Base-by-base conservation (phyloP, 2,888 invertebrate species). In the Sarcophaga subvicina region DNA sequence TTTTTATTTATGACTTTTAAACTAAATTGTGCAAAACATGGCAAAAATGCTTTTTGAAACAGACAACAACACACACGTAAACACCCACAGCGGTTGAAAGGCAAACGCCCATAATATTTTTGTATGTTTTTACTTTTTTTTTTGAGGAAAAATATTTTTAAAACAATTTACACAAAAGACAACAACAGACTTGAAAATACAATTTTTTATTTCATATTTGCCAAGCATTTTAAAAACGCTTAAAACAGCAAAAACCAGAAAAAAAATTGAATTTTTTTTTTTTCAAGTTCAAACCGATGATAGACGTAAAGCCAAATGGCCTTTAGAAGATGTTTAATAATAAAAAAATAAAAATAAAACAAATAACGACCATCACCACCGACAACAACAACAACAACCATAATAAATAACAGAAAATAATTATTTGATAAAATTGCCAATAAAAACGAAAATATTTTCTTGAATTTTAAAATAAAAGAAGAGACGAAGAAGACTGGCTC, bases 11-110 rank as follows among this genome's bases (percentile, higher is more conserved):
- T 71, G 79, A 49, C 70, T n/a, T 59, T 63, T 63, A 63, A 71
- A 64, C 63, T 79, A 79, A 79, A 79, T 79, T 79, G 79, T 70
- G 64, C 79, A 79, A 79, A 79, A 79, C 71, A 79, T 60, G 17
- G 22, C 69, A 69, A 76, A 66, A 49, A 77, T 20, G 17, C 10
- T 20, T 20, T 62, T 62, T 22, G 3, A 10, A 59, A 59, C 14
- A 62, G 62, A 62, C 62, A 62, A 37, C 8, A 37, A 37, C 8
- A 37, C 37, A 37, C 8, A 10, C 8, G 10, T 10, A 8, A 22
- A 62, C n/a, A 54, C 17, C 4, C 14, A 14, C 54, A 14, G 17
- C 12, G 54, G 10, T 54, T 54, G 12, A 17, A 1, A 1, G 54
- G n/a, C 10, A 62, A 62, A 62, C 62, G 62, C 62, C 62, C 62